Base-by-base conservation (phyloP, 2,113 vertebrate species). In the Erythrocercus mccallii region DNA sequence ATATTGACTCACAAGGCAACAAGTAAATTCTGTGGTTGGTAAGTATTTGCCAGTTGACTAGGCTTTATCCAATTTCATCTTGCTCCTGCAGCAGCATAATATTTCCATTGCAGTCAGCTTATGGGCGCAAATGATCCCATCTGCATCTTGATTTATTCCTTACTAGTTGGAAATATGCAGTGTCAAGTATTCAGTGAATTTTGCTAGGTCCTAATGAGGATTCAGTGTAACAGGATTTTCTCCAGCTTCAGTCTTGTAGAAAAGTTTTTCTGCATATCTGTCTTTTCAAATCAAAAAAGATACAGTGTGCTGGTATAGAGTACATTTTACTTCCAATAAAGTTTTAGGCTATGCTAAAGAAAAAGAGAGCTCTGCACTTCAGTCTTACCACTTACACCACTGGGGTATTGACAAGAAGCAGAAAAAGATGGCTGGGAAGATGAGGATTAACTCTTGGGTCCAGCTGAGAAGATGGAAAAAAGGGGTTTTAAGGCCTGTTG, bases 131-230 rank as follows among this genome's bases (percentile, higher is more conserved):
- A 95, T 93, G 93, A 95, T 95, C 70, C 44, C 80, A 88, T 94
- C 90, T 96, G 90, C 95, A 97, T 96, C 90, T 95, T 96, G 94
- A 96, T 94, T 95, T 96, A 96, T 96, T 97, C 96, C 94, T 92
- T 91, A 87, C 88, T 82, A 27, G 77, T 27, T 96, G 94, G 57
- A 95, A 90, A 94, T 92, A 94, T 93, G 88, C 89, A 93, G 95
- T 94, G 94, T 96, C 90, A 95, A 93, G 82, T 96, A 91, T 96
- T 96, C 93, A 93, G 92, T 94, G 96, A 94, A 91, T 96, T 95
- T 97, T 95, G 91, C 94, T 95, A 47, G 73, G 68, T 86, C 77
- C 88, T 96, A 96, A 95, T 96, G 88, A 96, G 91, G 79, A 94
- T 96, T 94, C 91, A 78, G 62, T 90, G 74, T 94, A 97, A 95